A percentile compares a stretch with the other conserved stretches of the same genome.
Evolutionary conservation across 2,888 invertebrate genomes (phyloP).

Genomic region (Loripinus fragilis): DNA sequence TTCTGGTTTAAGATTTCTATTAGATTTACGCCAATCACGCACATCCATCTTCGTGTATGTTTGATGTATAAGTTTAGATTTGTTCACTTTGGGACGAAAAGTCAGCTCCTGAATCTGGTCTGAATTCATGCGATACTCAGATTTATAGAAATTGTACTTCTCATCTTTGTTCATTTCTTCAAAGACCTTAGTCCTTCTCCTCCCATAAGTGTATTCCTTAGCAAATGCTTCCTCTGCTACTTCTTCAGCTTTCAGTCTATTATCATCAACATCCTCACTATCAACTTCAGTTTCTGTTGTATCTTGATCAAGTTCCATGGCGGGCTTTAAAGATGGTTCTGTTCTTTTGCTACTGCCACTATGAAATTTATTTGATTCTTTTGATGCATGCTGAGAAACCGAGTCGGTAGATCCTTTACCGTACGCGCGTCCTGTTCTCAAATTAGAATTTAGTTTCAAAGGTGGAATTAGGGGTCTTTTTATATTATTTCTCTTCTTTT

Average conservation of each 20-base stretch:
- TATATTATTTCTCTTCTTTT: too few species aligned
- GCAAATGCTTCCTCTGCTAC: constrained; percentile 24
- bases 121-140: constrained; percentile 39
- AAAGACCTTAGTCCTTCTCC: constrained; percentile 38
- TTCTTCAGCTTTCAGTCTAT: constrained; percentile 10
- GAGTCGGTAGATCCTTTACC: too few species aligned
- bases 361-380: too few species aligned
- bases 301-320: too few species aligned
- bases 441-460: too few species aligned
- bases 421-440: too few species aligned
- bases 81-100: constrained; percentile 58
- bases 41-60: constrained; percentile 60
- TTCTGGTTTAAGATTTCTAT: constrained; percentile 34
- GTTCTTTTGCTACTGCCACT: too few species aligned
- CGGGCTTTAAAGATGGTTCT: too few species aligned
- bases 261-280: constrained; percentile 45
- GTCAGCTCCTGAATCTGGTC: constrained; percentile 58
- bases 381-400: too few species aligned
- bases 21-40: constrained; percentile 27
- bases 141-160: constrained; percentile 45
- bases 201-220: constrained; percentile 44
- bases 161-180: constrained; percentile 55
- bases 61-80: constrained; percentile 56
- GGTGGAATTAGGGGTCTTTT: too few species aligned
- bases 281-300: constrained; percentile 34